Percentiles rank a stretch among this genome's conserved stretches.
These are phyloP conservation scores for Ptiloglossa arizonensis DNA, from an alignment of 1,140 invertebrate species.

Conservation along the genomic window DNA sequence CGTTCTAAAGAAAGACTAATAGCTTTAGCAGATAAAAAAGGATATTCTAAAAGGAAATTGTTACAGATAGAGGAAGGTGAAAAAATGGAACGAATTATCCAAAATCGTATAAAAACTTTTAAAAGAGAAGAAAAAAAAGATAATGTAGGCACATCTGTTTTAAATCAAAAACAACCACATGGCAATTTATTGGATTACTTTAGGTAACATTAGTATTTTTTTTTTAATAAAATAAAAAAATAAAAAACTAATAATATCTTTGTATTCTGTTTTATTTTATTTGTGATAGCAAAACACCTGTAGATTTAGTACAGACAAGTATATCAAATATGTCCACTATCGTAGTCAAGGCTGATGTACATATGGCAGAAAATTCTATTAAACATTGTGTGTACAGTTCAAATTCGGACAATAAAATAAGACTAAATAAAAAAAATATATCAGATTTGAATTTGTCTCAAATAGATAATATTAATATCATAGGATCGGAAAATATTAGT, in stretches of 20 bases:
- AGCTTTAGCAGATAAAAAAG: slow-evolving; percentile 68
- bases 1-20: slow-evolving; percentile 63
- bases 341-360: slow-evolving; percentile 72
- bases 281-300: slow-evolving; percentile 65
- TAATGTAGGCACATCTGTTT: slow-evolving; percentile 32
- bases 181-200: slow-evolving; percentile 77
- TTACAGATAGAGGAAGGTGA: slow-evolving; percentile 67
- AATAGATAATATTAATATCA: slow-evolving; percentile 63
- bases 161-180: slow-evolving; percentile 57
- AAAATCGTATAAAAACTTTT: slow-evolving; percentile 69
- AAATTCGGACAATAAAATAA: slow-evolving; percentile 1
- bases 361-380: slow-evolving; percentile 49
- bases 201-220: slow-evolving; percentile 64
- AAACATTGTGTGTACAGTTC: neutral
- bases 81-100: slow-evolving; percentile 66
- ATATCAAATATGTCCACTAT: slow-evolving; percentile 60
- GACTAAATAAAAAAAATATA: slow-evolving; percentile 21
- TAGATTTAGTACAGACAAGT: slow-evolving; percentile 61
- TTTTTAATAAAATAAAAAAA: neutral
- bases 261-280: slow-evolving; percentile 30
- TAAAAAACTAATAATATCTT: too few species aligned
- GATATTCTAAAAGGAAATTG: slow-evolving; percentile 70
- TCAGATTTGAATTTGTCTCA: slow-evolving; percentile 34
- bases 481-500: slow-evolving; percentile 54
- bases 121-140: slow-evolving; percentile 57